A percentile compares a stretch with the other conserved stretches of the same genome.
Evolutionary conservation across 2,113 vertebrate species (phyloP).

Genomic region (Gallinago jamesoni): DNA sequence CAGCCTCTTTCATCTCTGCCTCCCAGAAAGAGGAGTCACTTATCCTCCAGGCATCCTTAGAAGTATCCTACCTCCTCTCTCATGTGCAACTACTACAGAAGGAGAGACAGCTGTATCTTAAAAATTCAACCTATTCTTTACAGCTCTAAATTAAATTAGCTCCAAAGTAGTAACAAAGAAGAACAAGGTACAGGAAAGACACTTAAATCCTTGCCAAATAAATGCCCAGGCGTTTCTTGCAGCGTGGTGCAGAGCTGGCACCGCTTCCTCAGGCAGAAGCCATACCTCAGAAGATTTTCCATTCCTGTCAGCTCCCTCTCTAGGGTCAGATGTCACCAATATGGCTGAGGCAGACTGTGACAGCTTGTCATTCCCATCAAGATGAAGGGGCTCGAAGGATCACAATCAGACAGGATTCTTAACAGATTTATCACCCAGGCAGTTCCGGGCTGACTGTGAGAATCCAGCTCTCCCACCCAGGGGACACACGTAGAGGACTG

Average conservation of each 20-base stretch:
- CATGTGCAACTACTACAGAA: background rate
- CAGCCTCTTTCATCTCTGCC: background rate
- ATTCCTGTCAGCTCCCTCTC: background rate
- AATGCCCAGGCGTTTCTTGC: background rate
- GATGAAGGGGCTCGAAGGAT: background rate
- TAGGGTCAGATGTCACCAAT: constrained; percentile 2
- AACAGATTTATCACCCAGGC: constrained; percentile 15
- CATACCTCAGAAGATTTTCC: background rate
- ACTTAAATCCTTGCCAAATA: background rate
- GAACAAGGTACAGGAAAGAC: background rate
- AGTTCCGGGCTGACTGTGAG: background rate
- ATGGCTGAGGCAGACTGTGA: background rate
- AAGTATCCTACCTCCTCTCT: background rate
- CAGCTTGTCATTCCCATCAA: constrained; percentile 23
- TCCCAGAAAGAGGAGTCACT: background rate
- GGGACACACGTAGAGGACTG: background rate
- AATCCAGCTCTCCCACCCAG: background rate
- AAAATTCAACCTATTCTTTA: background rate
- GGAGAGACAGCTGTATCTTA: background rate
- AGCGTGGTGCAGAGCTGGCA: background rate
- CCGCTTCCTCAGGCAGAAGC: background rate
- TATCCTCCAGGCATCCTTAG: background rate
- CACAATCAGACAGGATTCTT: background rate
- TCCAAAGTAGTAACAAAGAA: background rate
- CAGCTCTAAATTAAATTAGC: background rate